Evolutionary conservation across 92 coral and sea anemone species (phyloP).

Genomic region (Parazoanthus swiftii): DNA sequence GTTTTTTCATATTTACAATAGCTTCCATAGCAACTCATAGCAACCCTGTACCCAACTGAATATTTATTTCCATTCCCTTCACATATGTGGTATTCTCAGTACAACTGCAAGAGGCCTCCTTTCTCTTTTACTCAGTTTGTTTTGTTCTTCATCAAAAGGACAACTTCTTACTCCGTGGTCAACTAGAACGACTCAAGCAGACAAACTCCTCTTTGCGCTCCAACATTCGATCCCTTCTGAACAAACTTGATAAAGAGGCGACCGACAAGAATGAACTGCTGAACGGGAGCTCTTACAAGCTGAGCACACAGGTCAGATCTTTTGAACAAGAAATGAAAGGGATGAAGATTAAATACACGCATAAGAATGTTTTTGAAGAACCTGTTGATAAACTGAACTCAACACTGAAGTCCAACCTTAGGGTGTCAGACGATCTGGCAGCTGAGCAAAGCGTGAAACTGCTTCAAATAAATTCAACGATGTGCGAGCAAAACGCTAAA

Average conservation of each 20-base stretch:
- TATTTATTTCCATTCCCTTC: too few species aligned
- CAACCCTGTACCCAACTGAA: too few species aligned
- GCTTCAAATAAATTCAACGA: too few species aligned
- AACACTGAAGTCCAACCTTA: too few species aligned
- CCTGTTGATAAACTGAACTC: too few species aligned
- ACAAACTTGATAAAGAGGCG: not conserved
- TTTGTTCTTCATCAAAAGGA: slow-evolving; percentile 5
- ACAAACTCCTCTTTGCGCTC: not conserved
- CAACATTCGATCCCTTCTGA: not conserved
- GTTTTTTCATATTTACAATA: too few species aligned
- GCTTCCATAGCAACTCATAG: too few species aligned
- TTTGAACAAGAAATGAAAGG: not conserved
- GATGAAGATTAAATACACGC: too few species aligned
- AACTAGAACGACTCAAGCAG: slow-evolving; percentile 21
- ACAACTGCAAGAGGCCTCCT: too few species aligned
- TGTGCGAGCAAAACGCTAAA: not conserved
- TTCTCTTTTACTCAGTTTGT: not conserved
- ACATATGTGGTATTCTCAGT: too few species aligned
- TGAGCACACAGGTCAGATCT: not conserved
- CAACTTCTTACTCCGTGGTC: not conserved
- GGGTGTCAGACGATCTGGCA: too few species aligned
- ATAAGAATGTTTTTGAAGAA: too few species aligned
- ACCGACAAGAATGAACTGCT: not conserved
- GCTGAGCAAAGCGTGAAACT: not conserved
- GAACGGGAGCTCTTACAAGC: not conserved